Evolutionary conservation across 1,140 invertebrate species (phyloP).

Genomic region (Caenorhabditis inopinata): DNA sequence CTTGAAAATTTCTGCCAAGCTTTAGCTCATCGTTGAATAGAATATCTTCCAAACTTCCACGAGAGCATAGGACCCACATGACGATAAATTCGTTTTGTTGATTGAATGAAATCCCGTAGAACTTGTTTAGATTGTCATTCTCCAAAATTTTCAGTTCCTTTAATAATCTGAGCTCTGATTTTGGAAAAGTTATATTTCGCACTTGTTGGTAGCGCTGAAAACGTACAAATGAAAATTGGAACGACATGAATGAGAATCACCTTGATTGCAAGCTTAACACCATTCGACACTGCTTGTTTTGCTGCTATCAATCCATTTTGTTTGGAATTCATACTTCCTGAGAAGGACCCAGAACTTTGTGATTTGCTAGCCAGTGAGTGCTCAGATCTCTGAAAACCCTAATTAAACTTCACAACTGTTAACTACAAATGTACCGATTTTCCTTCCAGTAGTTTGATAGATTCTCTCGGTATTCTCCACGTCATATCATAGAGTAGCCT

Average conservation of each 20-base stretch:
- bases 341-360: slow-evolving; percentile 36
- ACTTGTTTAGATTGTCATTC: slow-evolving; percentile 66
- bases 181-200: slow-evolving; percentile 63
- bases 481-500: slow-evolving; percentile 65
- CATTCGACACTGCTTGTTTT: slow-evolving; percentile 36
- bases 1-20: slow-evolving; percentile 65
- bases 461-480: slow-evolving; percentile 62
- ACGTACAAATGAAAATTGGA: background rate
- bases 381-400: slow-evolving; percentile 56
- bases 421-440: slow-evolving; percentile 32
- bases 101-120: slow-evolving; percentile 66
- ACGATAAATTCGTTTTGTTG: slow-evolving; percentile 66
- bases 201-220: slow-evolving; percentile 60
- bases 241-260: background rate
- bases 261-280: slow-evolving; percentile 13
- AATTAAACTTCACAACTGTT: background rate
- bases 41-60: slow-evolving; percentile 63
- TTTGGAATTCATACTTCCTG: slow-evolving; percentile 33
- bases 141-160: slow-evolving; percentile 65
- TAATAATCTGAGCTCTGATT: slow-evolving; percentile 56
- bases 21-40: slow-evolving; percentile 65
- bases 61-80: slow-evolving; percentile 61
- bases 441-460: slow-evolving; percentile 56
- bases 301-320: slow-evolving; percentile 36
- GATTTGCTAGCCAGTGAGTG: slow-evolving; percentile 40